Conservation (phyloP, 2,888 invertebrate species). For the Pimpla rufipes region DNA sequence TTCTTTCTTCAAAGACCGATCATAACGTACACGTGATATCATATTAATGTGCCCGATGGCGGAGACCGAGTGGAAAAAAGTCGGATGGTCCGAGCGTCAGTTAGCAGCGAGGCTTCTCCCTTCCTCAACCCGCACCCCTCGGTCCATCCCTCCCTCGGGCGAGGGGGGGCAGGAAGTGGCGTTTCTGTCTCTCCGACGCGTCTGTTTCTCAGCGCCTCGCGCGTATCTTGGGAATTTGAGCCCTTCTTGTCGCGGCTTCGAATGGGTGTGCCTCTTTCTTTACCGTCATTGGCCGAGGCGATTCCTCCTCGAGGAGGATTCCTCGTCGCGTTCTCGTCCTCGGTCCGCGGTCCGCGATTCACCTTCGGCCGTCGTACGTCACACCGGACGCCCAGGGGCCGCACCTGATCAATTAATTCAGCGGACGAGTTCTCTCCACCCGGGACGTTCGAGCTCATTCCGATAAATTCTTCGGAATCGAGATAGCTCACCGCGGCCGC, state of each 20-base stretch:
- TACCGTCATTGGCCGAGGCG: conserved; percentile 58
- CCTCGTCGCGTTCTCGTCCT: conserved; percentile 1
- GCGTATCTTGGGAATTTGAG: conserved; percentile 69
- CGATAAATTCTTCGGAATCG: conserved; percentile 63
- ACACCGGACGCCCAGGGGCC: conserved; percentile 67
- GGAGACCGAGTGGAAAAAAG: conserved; percentile 8
- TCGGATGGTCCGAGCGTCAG: conserved; percentile 40
- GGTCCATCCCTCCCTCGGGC: too few species aligned
- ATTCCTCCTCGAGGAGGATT: conserved; percentile 25
- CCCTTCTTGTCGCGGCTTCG: conserved; percentile 60
- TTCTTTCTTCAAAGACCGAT: conserved; percentile 22
- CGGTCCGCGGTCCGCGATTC: neutral
- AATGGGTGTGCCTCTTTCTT: conserved; percentile 39
- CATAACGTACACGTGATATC: conserved; percentile 21
- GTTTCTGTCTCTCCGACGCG: conserved; percentile 13
- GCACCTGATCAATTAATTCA: conserved; percentile 71
- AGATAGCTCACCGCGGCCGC: conserved; percentile 14
- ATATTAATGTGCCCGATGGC: conserved; percentile 4
- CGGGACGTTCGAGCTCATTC: conserved; percentile 42
- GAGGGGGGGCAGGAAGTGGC: too few species aligned
- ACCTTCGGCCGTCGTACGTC: conserved; percentile 28
- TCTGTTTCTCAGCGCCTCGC: conserved; percentile 52
- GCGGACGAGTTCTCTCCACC: conserved; percentile 14
- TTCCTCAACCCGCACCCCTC: neutral
- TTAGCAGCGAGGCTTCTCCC: conserved; percentile 27